Evolutionary conservation across 2,888 invertebrate genomes (phyloP).

Genomic region (Cosmia trapezina): DNA sequence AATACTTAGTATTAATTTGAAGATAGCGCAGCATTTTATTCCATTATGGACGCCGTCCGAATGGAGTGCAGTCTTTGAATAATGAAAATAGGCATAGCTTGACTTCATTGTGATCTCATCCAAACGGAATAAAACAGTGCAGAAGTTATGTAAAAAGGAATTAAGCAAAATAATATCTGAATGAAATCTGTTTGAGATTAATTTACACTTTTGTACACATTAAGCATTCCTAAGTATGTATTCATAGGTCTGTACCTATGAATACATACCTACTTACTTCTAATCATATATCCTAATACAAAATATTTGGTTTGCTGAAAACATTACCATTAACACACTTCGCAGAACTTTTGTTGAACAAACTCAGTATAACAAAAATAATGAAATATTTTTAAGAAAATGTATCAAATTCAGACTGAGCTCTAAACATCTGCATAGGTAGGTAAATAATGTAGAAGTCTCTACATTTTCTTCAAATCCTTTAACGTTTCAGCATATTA

Average conservation of each 20-base stretch:
- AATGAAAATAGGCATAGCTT: background rate
- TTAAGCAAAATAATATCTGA: background rate
- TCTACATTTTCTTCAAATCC: background rate
- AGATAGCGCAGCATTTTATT: background rate
- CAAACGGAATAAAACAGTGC: background rate
- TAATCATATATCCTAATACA: background rate
- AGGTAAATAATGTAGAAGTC: background rate
- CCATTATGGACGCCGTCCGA: background rate
- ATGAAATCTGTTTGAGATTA: background rate
- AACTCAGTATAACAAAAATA: no score
- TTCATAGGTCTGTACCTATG: no score
- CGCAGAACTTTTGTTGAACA: background rate
- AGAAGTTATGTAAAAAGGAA: conserved; percentile 1
- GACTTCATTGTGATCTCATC: background rate
- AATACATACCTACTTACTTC: background rate
- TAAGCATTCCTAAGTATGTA: background rate
- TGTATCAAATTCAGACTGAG: background rate
- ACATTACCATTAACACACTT: background rate
- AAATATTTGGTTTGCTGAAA: background rate
- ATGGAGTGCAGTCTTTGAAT: background rate
- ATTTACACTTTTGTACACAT: conserved; percentile 5
- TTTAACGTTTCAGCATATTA: background rate
- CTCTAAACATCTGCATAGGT: background rate
- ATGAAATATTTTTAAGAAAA: background rate
- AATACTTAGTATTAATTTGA: conserved; percentile 37